Base-by-base conservation (phyloP, 2,797 vertebrate species). In the Valencia hispanica region DNA sequence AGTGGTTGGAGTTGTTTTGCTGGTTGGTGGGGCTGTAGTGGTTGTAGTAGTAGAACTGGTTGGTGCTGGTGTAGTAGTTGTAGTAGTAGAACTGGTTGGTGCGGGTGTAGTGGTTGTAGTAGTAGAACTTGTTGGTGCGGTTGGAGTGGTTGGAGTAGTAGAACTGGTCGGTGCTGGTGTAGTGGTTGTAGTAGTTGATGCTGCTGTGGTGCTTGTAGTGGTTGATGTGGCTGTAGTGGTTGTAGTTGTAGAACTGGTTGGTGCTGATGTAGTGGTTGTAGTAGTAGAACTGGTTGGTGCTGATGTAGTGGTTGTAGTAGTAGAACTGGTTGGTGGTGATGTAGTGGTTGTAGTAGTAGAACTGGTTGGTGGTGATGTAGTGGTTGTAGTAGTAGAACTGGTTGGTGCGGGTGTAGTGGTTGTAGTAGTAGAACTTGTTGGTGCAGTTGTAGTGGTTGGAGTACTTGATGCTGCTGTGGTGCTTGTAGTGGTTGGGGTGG, bases 121-220 rank as follows among this genome's bases (percentile, higher is more conserved):
- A 15, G 57, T 61, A 11, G 57, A 1, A 4, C 30, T 32, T 32
- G 14, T 0, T 15, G 57, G 0, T 4, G 14, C 0, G 5, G 57
- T 61, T 32, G 57, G 17, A 0, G 15, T 14, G 7, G n/a, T 11
- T 10, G 53, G 0, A 1, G 22, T 1, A 14, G 47, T 1, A 0
- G 45, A 22, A 9, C 20, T 51, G 12, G 47, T 50, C 2, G 69
- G 4, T 43, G 41, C 14, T 14, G 69, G 15, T 5, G 47, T 20
- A 6, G 45, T 14, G 0, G 0, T 69, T 45, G n/a, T 30, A 1
- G 41, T 12, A 0, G 47, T 34, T 32, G 70, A 5, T 4, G 20
- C 18, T 30, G 50, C 47, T 14, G 50, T 36, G 25, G 71, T 43
- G 1, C 18, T 51, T 51, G 20, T 18, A 4, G 70, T 4, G 12